phyloP scores from a whole-genome alignment of 2,888 invertebrate species.

The Syritta pipiens region DNA sequence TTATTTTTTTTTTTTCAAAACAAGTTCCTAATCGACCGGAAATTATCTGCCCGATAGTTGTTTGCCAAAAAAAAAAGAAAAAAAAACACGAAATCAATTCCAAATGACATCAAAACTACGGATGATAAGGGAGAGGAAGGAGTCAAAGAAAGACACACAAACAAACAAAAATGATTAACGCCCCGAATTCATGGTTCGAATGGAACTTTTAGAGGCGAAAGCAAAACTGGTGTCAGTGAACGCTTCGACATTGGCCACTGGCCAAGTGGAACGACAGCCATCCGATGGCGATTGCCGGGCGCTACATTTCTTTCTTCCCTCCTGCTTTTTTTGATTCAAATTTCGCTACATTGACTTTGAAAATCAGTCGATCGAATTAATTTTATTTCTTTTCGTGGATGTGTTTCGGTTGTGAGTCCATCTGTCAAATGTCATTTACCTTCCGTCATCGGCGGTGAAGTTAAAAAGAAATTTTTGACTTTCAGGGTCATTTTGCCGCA shows the following conservation, averaged over 20 bases:
- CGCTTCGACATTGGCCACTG: slow-evolving; percentile 57
- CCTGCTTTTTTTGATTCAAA: background rate
- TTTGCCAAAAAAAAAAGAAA: slow-evolving; percentile 3
- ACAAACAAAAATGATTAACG: background rate
- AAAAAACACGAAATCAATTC: background rate
- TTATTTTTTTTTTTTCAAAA: background rate
- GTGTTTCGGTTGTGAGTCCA: background rate
- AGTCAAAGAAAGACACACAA: background rate
- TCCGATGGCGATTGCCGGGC: background rate
- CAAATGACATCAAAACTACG: background rate
- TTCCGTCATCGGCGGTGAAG: too few species aligned
- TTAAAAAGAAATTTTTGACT: too few species aligned
- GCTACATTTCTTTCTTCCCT: slow-evolving; percentile 9
- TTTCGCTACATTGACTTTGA: slow-evolving; percentile 30
- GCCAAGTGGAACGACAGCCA: slow-evolving; percentile 63
- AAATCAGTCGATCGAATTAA: slow-evolving; percentile 23
- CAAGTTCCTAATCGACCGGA: slow-evolving; percentile 41
- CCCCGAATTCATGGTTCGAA: slow-evolving; percentile 9
- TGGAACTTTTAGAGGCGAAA: background rate
- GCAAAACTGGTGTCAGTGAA: slow-evolving; percentile 46
- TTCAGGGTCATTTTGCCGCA: too few species aligned
- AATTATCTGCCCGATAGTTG: slow-evolving; percentile 33
- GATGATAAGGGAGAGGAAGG: background rate
- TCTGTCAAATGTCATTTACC: slow-evolving; percentile 7
- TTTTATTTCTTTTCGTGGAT: slow-evolving; percentile 14